phyloP scores from a whole-genome alignment of 53 echinoderm and acorn worm genomes.

The Apostichopus leukothele region DNA sequence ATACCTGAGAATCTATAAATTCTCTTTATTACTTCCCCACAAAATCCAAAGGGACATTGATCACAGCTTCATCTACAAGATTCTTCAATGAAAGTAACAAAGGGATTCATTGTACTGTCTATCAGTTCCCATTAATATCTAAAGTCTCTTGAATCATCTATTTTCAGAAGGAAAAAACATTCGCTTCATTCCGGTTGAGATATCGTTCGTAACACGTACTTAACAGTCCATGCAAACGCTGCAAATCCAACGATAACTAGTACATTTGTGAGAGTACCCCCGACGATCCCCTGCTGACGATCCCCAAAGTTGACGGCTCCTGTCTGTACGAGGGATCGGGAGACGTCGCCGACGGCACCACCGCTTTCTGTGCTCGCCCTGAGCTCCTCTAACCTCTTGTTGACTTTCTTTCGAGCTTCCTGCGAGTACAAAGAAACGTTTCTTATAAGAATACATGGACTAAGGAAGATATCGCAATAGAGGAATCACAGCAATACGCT shows the following conservation, averaged over 20 bases:
- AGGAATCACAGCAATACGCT: too few relatives aligned
- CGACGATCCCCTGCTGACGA: conserved; percentile 90
- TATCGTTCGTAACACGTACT: conserved; percentile 91
- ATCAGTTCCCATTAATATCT: neutral
- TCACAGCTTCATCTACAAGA: neutral
- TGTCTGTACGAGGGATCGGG: neutral
- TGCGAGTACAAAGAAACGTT: neutral
- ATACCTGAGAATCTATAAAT: too few relatives aligned
- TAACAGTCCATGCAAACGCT: conserved; percentile 96
- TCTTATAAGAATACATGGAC: too few relatives aligned
- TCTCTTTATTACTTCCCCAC: too few relatives aligned
- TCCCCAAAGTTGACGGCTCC: conserved; percentile 44
- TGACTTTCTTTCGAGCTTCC: conserved; percentile 69
- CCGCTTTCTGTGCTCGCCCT: conserved; percentile 64
- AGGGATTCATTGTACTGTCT: neutral
- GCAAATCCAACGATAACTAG: conserved; percentile 96
- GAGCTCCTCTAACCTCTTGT: conserved; percentile 71
- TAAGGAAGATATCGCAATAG: too few relatives aligned
- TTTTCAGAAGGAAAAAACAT: neutral
- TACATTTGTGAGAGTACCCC: conserved; percentile 92
- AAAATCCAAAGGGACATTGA: too few relatives aligned
- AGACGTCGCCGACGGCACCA: neutral
- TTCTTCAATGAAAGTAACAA: neutral
- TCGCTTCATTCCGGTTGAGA: conserved; percentile 60
- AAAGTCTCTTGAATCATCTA: too few relatives aligned